These are phyloP conservation scores for Crossocerus cetratus DNA, from an alignment of 2,888 invertebrate species.

Conservation along the genomic window DNA sequence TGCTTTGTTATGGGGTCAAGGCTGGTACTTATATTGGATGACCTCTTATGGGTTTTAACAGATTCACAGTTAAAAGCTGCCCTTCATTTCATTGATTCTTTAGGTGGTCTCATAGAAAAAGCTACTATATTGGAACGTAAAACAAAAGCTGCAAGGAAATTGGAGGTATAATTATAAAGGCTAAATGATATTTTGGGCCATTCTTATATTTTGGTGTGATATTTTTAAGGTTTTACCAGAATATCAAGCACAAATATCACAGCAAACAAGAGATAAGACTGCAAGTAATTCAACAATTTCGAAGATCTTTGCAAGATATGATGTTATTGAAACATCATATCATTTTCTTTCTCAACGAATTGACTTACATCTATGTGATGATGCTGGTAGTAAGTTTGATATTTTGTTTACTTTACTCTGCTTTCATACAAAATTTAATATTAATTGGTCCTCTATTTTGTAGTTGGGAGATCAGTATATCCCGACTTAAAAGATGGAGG, in stretches of 20 bases:
- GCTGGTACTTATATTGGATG: constrained; percentile 94
- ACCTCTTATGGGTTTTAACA: constrained; percentile 97
- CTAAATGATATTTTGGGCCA: background rate
- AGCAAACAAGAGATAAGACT: constrained; percentile 78
- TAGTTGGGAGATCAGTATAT: constrained; percentile 90
- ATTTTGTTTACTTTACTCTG: background rate
- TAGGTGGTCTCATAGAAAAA: constrained; percentile 88
- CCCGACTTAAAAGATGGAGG: constrained; percentile 93
- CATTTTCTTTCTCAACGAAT: constrained; percentile 95
- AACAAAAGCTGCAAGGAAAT: constrained; percentile 90
- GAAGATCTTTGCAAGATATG: constrained; percentile 89
- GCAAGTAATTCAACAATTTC: constrained; percentile 75
- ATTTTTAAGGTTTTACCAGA: constrained; percentile 82
- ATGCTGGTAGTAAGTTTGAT: constrained; percentile 85
- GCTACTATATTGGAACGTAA: constrained; percentile 89
- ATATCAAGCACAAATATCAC: constrained; percentile 85
- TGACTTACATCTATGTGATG: constrained; percentile 97
- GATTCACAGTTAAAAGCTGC: constrained; percentile 97
- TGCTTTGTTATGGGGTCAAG: constrained; percentile 95
- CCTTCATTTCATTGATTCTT: constrained; percentile 90
- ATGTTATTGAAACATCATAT: constrained; percentile 98
- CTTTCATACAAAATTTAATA: background rate
- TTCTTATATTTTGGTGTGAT: constrained; percentile 1
- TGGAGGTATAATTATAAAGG: constrained; percentile 79
- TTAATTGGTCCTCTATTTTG: constrained; percentile 9